phyloP scores from a whole-genome alignment of 2,797 vertebrate species.

The Furcifer pardalis region DNA sequence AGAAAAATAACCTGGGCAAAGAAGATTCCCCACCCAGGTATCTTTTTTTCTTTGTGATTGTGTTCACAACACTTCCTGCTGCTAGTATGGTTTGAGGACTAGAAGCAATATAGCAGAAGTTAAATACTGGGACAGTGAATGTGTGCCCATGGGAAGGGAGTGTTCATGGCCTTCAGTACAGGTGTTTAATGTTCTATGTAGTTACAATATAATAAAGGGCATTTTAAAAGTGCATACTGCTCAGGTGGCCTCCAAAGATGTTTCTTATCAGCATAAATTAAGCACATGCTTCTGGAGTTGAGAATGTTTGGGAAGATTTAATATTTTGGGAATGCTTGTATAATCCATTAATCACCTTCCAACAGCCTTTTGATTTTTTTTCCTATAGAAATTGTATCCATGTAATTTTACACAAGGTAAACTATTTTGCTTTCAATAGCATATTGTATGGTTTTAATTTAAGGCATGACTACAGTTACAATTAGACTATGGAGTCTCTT shows the following conservation, averaged over 20 bases:
- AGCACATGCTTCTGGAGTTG: constrained; percentile 47
- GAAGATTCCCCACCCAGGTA: constrained; percentile 47
- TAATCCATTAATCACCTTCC: constrained; percentile 69
- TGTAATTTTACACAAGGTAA: constrained; percentile 63
- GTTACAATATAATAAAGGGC: constrained; percentile 53
- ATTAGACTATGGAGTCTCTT: constrained; percentile 49
- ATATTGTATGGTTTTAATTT: constrained; percentile 66
- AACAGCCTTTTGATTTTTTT: constrained; percentile 61
- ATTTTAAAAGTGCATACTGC: constrained; percentile 60
- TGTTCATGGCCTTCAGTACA: constrained; percentile 53
- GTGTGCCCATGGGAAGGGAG: constrained; percentile 55
- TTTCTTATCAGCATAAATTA: constrained; percentile 61
- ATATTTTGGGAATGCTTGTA: constrained; percentile 55
- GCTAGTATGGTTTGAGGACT: constrained; percentile 63
- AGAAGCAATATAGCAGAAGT: constrained; percentile 62
- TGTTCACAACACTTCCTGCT: constrained; percentile 63
- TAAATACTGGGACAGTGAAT: constrained; percentile 59
- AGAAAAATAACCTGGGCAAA: constrained; percentile 67
- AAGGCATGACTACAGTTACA: constrained; percentile 58
- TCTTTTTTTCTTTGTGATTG: constrained; percentile 58
- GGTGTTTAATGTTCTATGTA: constrained; percentile 55
- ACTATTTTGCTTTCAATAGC: constrained; percentile 63
- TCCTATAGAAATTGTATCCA: constrained; percentile 46
- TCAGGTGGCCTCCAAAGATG: constrained; percentile 58
- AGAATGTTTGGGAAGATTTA: constrained; percentile 54